Conservation (phyloP, 1,140 invertebrate genomes). For the Drosophila tsacasi region DNA sequence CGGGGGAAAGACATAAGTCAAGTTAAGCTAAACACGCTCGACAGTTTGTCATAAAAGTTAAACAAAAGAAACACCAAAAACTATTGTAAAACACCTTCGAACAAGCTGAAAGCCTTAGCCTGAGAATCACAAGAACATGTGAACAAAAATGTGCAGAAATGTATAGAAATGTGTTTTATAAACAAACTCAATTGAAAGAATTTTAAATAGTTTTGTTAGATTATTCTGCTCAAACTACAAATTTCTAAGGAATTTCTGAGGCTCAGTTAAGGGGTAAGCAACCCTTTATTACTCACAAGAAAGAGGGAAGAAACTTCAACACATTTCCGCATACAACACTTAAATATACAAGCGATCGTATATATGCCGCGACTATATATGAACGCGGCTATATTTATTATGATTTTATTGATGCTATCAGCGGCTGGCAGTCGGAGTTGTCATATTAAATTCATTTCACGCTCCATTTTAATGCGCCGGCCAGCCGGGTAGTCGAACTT, state of each 20-base stretch:
- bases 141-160: conserved; percentile 6
- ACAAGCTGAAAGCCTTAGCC: conserved; percentile 1
- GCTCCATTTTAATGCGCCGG: conserved; percentile 64
- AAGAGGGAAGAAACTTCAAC: background rate
- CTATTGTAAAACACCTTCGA: conserved; percentile 21
- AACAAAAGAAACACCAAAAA: conserved; percentile 14
- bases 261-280: conserved; percentile 2
- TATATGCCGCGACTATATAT: conserved; percentile 24
- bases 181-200: conserved; percentile 5
- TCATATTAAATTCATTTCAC: conserved; percentile 73
- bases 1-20: conserved; percentile 41
- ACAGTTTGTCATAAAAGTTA: conserved; percentile 34
- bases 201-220: background rate
- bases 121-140: conserved; percentile 9
- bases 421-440: conserved; percentile 29
- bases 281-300: conserved; percentile 20
- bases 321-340: conserved; percentile 37
- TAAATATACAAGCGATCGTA: conserved; percentile 9
- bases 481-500: conserved; percentile 64
- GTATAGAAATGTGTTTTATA: conserved; percentile 1
- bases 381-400: conserved; percentile 52
- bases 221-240: background rate
- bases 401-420: conserved; percentile 57
- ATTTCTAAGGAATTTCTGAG: conserved; percentile 14
- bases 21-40: conserved; percentile 39